phyloP scores from a whole-genome alignment of 2,113 vertebrate genomes.

The Corythaeola cristata region DNA sequence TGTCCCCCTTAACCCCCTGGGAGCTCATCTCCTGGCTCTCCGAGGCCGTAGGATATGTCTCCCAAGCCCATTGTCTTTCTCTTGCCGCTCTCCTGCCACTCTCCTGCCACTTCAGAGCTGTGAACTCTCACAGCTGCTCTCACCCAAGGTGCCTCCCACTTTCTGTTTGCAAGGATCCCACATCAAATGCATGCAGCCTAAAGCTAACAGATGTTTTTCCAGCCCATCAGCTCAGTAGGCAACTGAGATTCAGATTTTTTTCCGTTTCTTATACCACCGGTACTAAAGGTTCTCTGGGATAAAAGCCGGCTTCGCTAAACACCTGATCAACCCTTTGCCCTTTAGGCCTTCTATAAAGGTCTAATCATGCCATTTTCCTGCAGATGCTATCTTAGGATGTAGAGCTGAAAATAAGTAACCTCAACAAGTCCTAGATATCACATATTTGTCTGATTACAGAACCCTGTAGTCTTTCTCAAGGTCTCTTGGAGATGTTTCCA shows the following conservation, averaged over 20 bases:
- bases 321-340: neutral
- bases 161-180: slow-evolving; percentile 42
- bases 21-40: neutral
- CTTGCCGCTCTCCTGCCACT: neutral
- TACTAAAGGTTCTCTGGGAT: slow-evolving; percentile 3
- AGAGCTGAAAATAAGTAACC: neutral
- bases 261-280: rapidly evolving
- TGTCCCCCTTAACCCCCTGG: neutral
- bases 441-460: neutral
- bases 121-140: slow-evolving; percentile 63
- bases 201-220: slow-evolving; percentile 56
- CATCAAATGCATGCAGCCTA: slow-evolving; percentile 26
- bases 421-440: neutral
- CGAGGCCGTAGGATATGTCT: neutral
- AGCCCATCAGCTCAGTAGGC: slow-evolving; percentile 41
- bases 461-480: neutral
- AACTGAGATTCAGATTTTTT: neutral
- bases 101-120: slow-evolving; percentile 45
- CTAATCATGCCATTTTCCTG: neutral
- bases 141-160: slow-evolving; percentile 57
- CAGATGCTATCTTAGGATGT: neutral
- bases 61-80: neutral
- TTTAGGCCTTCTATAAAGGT: neutral
- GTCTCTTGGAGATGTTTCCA: neutral
- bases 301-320: neutral